These are phyloP conservation scores for Porites evermanni DNA, from an alignment of 92 coral and sea anemone genomes.

Conservation along the genomic window DNA sequence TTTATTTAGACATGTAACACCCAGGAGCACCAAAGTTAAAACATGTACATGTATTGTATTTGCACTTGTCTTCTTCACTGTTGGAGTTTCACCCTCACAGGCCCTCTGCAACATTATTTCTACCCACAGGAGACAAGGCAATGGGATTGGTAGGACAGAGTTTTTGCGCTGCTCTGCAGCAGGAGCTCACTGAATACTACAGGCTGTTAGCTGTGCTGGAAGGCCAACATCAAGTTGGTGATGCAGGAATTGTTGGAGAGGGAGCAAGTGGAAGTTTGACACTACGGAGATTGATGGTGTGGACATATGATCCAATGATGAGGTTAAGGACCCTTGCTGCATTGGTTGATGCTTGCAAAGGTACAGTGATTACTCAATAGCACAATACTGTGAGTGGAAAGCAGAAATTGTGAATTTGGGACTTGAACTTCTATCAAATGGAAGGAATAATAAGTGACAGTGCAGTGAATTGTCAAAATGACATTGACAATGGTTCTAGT, in stretches of 20 bases:
- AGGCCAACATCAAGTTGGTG: slow-evolving; percentile 90
- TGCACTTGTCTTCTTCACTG: too few species aligned
- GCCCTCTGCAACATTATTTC: too few species aligned
- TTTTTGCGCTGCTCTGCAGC: slow-evolving; percentile 97
- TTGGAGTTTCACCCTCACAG: too few species aligned
- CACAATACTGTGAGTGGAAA: neutral
- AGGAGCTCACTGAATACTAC: slow-evolving; percentile 96
- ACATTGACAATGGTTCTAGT: too few species aligned
- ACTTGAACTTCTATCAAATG: too few species aligned
- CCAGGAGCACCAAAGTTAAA: too few species aligned
- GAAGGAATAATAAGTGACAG: too few species aligned
- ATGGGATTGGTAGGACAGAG: slow-evolving; percentile 97
- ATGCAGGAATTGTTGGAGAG: slow-evolving; percentile 94
- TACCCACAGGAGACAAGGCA: slow-evolving; percentile 75
- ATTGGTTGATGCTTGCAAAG: slow-evolving; percentile 96
- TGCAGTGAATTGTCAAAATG: too few species aligned
- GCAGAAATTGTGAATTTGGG: too few species aligned
- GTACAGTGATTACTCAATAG: slow-evolving; percentile 30
- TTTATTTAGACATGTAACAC: too few species aligned
- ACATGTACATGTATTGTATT: too few species aligned
- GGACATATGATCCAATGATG: slow-evolving; percentile 95
- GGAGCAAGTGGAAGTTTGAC: slow-evolving; percentile 94
- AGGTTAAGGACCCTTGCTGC: slow-evolving; percentile 95
- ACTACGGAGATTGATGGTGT: slow-evolving; percentile 88
- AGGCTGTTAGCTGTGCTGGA: slow-evolving; percentile 97